A percentile compares a stretch with the other conserved stretches of the same genome.
phyloP scores from a whole-genome alignment of 64 coral and sea anemone genomes.

The Montipora cactus region DNA sequence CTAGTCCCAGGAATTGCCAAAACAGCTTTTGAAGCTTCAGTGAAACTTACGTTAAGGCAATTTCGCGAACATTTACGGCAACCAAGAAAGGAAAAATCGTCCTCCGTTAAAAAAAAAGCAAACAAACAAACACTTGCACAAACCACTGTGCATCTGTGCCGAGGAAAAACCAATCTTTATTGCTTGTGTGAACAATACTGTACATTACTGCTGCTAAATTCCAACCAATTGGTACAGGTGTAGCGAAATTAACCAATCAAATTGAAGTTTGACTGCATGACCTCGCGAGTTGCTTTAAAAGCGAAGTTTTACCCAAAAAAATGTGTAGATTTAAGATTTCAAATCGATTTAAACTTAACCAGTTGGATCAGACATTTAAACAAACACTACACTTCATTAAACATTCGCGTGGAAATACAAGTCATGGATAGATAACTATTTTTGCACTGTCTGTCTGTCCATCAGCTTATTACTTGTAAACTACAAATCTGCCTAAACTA shows the following conservation, averaged over 20 bases:
- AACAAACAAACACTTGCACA: neutral
- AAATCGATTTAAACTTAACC: neutral
- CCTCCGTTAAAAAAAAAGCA: neutral
- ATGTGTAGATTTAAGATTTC: neutral
- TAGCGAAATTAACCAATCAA: neutral
- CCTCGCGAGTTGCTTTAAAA: neutral
- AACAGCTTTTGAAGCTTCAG: neutral
- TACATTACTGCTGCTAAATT: neutral
- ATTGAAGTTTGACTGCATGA: neutral
- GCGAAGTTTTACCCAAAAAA: neutral
- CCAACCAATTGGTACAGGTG: neutral
- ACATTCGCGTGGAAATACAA: neutral
- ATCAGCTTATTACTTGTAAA: neutral
- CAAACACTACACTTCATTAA: neutral
- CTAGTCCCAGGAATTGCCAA: neutral
- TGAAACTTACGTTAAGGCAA: neutral
- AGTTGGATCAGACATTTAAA: neutral
- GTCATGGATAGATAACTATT: neutral
- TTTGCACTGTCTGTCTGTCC: neutral
- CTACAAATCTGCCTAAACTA: neutral
- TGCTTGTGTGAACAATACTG: neutral
- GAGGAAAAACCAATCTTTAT: neutral
- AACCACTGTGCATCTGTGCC: neutral
- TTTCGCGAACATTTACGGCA: neutral
- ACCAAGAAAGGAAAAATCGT: neutral